Percentiles rank a stretch among this genome's conserved stretches.
Evolutionary conservation across 2,888 invertebrate genomes (phyloP).

Genomic region (Neocrepidodera transversa): DNA sequence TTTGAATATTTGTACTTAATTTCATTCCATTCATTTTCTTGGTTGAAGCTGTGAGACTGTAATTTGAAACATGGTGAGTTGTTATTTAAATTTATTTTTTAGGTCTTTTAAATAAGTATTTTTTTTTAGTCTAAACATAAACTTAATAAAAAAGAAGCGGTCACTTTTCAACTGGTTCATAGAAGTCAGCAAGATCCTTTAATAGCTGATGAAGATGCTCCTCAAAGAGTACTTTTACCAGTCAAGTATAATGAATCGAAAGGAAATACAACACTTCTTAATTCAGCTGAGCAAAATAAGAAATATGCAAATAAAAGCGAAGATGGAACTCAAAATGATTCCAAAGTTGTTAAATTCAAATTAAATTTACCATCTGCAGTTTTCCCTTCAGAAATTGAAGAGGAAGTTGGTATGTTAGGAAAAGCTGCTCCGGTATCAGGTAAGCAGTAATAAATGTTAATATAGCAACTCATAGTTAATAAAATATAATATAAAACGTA

Average conservation of each 20-base stretch:
- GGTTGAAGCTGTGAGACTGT: not conserved
- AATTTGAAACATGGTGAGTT: not conserved
- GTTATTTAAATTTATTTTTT: too few species aligned
- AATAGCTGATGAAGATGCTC: constrained; percentile 85
- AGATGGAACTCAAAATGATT: constrained; percentile 30
- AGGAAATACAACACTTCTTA: too few species aligned
- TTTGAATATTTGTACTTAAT: too few species aligned
- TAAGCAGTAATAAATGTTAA: constrained; percentile 49
- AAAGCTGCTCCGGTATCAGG: constrained; percentile 76
- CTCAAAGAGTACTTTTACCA: constrained; percentile 84
- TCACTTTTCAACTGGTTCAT: constrained; percentile 91
- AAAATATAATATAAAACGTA: too few species aligned
- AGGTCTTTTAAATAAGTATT: too few species aligned
- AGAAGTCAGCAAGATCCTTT: constrained; percentile 94
- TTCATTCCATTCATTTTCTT: too few species aligned
- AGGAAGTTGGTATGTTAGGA: constrained; percentile 82
- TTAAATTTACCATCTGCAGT: constrained; percentile 48
- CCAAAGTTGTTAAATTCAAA: constrained; percentile 32
- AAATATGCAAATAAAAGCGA: constrained; percentile 59
- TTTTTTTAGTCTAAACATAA: constrained; percentile 55
- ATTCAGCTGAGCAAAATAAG: too few species aligned
- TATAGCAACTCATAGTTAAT: not conserved
- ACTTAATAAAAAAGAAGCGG: constrained; percentile 89
- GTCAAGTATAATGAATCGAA: constrained; percentile 12
- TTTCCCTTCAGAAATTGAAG: constrained; percentile 68